phyloP scores from a whole-genome alignment of 2,888 invertebrate genomes.

The Drosophila anomelani region DNA sequence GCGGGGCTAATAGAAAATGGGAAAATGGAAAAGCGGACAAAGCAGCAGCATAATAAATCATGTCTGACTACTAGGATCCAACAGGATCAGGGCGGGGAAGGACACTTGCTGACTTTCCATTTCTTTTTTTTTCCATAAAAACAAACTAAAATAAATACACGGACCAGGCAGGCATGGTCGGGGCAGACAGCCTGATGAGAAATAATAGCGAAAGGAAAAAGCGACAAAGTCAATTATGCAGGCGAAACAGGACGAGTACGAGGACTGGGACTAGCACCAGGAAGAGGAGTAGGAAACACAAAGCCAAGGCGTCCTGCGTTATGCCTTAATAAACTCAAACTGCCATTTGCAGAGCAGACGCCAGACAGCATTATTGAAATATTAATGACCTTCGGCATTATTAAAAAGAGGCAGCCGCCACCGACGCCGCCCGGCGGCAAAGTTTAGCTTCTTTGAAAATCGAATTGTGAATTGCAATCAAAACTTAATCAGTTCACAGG shows the following conservation, averaged over 20 bases:
- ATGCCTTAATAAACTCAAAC: constrained; percentile 55
- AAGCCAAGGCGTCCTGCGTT: constrained; percentile 24
- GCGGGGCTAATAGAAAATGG: constrained; percentile 67
- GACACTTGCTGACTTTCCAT: constrained; percentile 53
- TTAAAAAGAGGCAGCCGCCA: constrained; percentile 43
- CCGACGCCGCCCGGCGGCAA: constrained; percentile 38
- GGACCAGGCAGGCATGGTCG: constrained; percentile 7
- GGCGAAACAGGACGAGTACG: constrained; percentile 25
- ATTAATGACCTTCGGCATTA: constrained; percentile 70
- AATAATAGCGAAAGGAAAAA: constrained; percentile 64
- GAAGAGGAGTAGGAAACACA: constrained; percentile 42
- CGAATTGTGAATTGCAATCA: constrained; percentile 78
- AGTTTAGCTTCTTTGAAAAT: constrained; percentile 63
- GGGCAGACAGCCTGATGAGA: constrained; percentile 46
- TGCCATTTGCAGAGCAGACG: constrained; percentile 53
- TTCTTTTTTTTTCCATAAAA: constrained; percentile 58
- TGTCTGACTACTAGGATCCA: constrained; percentile 50
- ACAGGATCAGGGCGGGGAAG: constrained; percentile 51
- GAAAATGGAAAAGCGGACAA: constrained; percentile 36
- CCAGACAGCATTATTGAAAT: constrained; percentile 66
- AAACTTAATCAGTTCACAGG: constrained; percentile 78
- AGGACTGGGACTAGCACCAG: constrained; percentile 1
- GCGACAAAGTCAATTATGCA: constrained; percentile 81
- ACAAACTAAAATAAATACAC: constrained; percentile 62
- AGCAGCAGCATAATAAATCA: constrained; percentile 77